Evolutionary conservation across 2,888 invertebrate species (phyloP), one percentile per base, ranked within the genome.

Genomic region (Agrilus mali): DNA sequence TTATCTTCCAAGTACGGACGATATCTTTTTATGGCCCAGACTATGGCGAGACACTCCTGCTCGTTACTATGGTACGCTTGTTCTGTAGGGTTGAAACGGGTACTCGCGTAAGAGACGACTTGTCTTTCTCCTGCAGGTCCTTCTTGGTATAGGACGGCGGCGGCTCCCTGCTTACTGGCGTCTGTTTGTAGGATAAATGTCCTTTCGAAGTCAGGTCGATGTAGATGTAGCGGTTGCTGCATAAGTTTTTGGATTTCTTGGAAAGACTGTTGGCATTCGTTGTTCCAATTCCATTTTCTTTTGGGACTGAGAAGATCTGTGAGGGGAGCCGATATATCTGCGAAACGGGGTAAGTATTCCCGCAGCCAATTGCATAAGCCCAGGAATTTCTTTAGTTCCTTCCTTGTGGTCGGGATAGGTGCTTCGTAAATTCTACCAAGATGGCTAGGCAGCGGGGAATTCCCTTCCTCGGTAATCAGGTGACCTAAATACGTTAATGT

Each of bases 331-430:
- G 52, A 35, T 3, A 50, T 38, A 2, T 42, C 44, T 0, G 51
- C 42, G 27, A 50, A 49, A n/a, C 47, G 39, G 1, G 53, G 52
- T 1, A 57, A 41, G 33, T 51, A 58, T 16, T 52, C 51, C 1
- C 54, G 43, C 7, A 55, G 43, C 49, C 55, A 58, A n/a, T 49
- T 47, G 2, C 49, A 42, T 7, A 47, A 34, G 0, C 58, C 56
- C 7, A 56, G 27, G 38, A 43, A 47, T 12, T 22, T 32, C 1
- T 43, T 33, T 7, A 47, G 33, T 3, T 39, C 27, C 14, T 43
- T 45, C 8, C 38, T 16, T 2, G 41, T 40, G 7, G 16, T 16
- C 2, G 47, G 45, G 2, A 8, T 14, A 1, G 20, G 7, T 10
- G 36, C n/a, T 1, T 17, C 20, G 6, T 33, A 15, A 7, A 47